Base-by-base conservation (phyloP, 2,113 vertebrate species). In the Mirounga angustirostris region DNA sequence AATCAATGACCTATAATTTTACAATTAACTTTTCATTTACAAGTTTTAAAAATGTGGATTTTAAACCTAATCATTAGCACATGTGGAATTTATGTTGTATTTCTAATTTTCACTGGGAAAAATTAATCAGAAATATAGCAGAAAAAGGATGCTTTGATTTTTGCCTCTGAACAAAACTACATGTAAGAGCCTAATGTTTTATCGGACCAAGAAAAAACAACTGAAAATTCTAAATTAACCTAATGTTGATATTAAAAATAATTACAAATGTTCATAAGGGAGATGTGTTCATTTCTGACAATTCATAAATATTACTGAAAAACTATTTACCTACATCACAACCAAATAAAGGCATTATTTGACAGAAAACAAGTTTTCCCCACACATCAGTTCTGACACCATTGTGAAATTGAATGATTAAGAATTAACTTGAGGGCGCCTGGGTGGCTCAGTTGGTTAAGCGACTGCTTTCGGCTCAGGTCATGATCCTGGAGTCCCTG, bases 91-190 rank as follows among this genome's bases (percentile, higher is more conserved):
- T 40, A 21, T 33, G 11, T 43, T 91, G 22, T 74, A 46, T 78
- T 65, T 95, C 81, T 80, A 84, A 84, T 26, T 40, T 85, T 28
- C 59, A 94, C 19, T 73, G 54, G 63, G 22, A 7, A 86, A 94
- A 93, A 89, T 71, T 73, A 69, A 91, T 81, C 2, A 52, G n/a
- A 96, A 88, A 91, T 63, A 95, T 0, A 92, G 43, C 26, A 87
- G 52, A 54, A 94, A 94, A 93, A 83, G 28, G 33, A 90, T 91
- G 74, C 2, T 43, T 15, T 97, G 8, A 93, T 63, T 94, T 95
- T 86, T 92, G 73, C 40, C 43, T 78, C 52, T 81, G 5, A 89
- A 88, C 8, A 78, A 80, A 93, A 54, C 24, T 91, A 73, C 22
- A 69, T 19, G 14, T 36, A 33, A 87, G 15, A 83, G 11, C 12